These are phyloP conservation scores for Drosophila triauraria DNA, from an alignment of 1,140 invertebrate genomes.

Conservation along the genomic window DNA sequence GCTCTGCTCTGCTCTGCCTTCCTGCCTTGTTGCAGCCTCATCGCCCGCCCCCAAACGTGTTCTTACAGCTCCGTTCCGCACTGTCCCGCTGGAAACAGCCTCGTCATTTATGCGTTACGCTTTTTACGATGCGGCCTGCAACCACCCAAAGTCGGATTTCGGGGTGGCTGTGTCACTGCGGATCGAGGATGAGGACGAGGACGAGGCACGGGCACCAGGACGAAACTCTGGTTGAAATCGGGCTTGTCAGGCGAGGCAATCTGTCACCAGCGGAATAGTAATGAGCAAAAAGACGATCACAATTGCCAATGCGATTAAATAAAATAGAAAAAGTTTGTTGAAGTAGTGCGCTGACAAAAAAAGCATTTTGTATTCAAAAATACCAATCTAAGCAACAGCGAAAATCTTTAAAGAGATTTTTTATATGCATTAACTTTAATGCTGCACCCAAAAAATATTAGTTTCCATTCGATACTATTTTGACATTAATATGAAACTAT, in stretches of 20 bases:
- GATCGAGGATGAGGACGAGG: background rate
- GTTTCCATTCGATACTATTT: no score
- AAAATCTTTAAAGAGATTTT: background rate
- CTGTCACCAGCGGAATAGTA: conserved; percentile 64
- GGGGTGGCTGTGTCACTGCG: conserved; percentile 5
- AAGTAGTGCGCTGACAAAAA: background rate
- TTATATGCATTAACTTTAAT: background rate
- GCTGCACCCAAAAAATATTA: no score
- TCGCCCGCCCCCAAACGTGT: conserved; percentile 16
- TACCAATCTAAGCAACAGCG: background rate
- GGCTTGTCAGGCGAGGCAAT: conserved; percentile 42
- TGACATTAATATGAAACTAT: no score
- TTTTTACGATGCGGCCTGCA: conserved; percentile 58
- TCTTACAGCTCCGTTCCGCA: conserved; percentile 24
- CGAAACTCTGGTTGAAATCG: background rate
- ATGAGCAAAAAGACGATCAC: conserved; percentile 31
- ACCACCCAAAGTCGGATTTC: conserved; percentile 19
- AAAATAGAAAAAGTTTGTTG: background rate
- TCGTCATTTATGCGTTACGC: conserved; percentile 71
- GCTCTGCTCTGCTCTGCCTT: background rate
- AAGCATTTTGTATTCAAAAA: background rate
- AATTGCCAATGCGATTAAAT: conserved; percentile 10
- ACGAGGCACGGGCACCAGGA: background rate
- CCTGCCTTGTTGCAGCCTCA: conserved; percentile 45
- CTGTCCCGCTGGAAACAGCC: conserved; percentile 41